Evolutionary conservation across 2,113 vertebrate genomes (phyloP).

Genomic region (Chamaea fasciata): DNA sequence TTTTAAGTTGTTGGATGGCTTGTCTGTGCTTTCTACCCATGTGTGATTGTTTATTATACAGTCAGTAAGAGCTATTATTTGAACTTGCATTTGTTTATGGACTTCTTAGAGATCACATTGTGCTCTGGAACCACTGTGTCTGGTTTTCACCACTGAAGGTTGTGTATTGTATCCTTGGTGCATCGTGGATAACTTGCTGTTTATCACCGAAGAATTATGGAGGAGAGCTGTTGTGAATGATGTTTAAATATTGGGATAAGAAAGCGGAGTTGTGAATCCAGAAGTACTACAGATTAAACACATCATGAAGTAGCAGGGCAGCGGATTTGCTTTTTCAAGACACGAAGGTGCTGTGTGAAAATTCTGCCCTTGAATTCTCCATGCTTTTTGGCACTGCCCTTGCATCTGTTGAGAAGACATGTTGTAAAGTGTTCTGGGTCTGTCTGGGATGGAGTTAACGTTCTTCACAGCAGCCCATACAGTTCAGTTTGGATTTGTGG

Average conservation of each 20-base stretch:
- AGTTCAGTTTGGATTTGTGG: constrained; percentile 25
- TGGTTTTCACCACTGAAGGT: background rate
- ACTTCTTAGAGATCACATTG: background rate
- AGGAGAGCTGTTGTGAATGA: constrained; percentile 6
- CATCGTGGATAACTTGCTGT: background rate
- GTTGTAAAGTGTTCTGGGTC: background rate
- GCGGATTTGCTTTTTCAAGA: constrained; percentile 33
- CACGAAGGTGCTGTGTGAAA: background rate
- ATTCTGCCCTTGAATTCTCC: background rate
- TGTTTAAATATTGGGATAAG: background rate
- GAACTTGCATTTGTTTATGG: background rate
- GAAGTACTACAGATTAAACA: background rate
- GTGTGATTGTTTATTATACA: background rate
- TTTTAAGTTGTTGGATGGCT: background rate
- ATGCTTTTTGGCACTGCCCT: background rate
- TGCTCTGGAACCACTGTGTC: background rate
- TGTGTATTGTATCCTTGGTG: background rate
- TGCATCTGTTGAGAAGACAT: constrained; percentile 20
- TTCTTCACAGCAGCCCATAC: background rate
- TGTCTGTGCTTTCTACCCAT: background rate
- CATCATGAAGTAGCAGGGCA: constrained; percentile 13
- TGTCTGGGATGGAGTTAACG: constrained; percentile 19
- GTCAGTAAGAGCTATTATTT: background rate
- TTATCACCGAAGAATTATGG: background rate
- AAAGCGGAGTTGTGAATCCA: background rate